Conservation (phyloP, 2,113 vertebrate species). For the Tautogolabrus adspersus region DNA sequence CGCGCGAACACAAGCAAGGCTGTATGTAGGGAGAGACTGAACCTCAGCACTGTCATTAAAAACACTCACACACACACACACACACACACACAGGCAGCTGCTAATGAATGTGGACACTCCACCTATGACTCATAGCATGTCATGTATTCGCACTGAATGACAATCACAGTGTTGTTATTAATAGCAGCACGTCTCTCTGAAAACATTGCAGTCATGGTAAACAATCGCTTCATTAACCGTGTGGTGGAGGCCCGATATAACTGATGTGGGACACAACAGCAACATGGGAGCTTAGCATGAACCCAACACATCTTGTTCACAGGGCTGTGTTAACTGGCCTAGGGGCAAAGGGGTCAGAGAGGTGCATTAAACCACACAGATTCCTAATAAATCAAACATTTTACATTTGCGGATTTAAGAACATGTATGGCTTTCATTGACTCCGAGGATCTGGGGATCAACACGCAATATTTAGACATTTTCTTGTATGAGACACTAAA, state of each 20-base stretch:
- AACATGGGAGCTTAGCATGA: neutral
- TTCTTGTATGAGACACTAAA: no score
- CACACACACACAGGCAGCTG: slow-evolving; percentile 33
- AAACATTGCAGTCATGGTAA: neutral
- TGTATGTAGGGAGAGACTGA: slow-evolving; percentile 37
- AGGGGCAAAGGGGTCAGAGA: no score
- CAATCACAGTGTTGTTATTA: slow-evolving; percentile 27
- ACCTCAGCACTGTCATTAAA: slow-evolving; percentile 54
- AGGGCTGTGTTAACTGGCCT: neutral
- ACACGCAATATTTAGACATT: no score
- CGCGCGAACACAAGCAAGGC: slow-evolving; percentile 57
- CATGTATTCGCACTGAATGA: slow-evolving; percentile 42
- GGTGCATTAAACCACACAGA: no score
- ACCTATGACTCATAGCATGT: slow-evolving; percentile 65
- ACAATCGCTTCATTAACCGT: neutral
- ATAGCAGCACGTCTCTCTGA: neutral
- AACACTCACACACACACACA: slow-evolving; percentile 53
- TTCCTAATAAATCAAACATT: no score
- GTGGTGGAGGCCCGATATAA: neutral
- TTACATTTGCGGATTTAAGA: no score
- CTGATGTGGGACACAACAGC: neutral
- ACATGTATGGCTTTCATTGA: no score
- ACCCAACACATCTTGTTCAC: neutral
- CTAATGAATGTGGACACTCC: slow-evolving; percentile 63
- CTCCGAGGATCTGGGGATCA: no score